phyloP scores from a whole-genome alignment of 2,888 invertebrate species.

The Meta bourneti region DNA sequence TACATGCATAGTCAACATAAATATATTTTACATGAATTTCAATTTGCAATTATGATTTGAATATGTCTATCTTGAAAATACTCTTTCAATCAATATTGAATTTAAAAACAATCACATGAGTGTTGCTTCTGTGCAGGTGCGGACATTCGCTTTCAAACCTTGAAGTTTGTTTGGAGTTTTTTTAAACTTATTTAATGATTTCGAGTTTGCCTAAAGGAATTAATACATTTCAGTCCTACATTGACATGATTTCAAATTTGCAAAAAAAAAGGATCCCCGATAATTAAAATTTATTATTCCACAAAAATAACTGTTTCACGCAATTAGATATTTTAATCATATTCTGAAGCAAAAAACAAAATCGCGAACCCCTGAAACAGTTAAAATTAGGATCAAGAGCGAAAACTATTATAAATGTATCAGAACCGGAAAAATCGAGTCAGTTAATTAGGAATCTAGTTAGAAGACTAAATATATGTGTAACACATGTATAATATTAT shows the following conservation, averaged over 20 bases:
- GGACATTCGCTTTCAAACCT: too few species aligned
- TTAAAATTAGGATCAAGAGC: conserved; percentile 12
- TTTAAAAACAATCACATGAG: neutral
- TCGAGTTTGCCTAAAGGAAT: conserved; percentile 12
- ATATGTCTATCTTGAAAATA: neutral
- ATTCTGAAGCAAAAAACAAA: conserved; percentile 15
- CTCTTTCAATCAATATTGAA: neutral
- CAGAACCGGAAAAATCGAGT: conserved; percentile 37
- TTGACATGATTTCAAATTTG: conserved; percentile 2
- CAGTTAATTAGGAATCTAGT: conserved; percentile 67
- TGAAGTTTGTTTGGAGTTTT: too few species aligned
- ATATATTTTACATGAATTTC: too few species aligned
- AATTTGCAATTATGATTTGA: too few species aligned
- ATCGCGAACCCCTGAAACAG: conserved; percentile 5
- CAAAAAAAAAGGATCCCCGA: conserved; percentile 6
- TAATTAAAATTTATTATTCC: conserved; percentile 57
- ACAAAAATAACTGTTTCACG: conserved; percentile 38
- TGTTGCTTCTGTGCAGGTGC: neutral
- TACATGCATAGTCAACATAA: too few species aligned
- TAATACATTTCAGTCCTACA: neutral
- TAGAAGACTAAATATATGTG: conserved; percentile 65
- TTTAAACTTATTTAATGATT: neutral
- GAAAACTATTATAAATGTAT: conserved; percentile 25
- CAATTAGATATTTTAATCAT: conserved; percentile 54
- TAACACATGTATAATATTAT: too few species aligned